Base-by-base conservation (phyloP, 92 coral and sea anemone species). In the Siderastrea radians region DNA sequence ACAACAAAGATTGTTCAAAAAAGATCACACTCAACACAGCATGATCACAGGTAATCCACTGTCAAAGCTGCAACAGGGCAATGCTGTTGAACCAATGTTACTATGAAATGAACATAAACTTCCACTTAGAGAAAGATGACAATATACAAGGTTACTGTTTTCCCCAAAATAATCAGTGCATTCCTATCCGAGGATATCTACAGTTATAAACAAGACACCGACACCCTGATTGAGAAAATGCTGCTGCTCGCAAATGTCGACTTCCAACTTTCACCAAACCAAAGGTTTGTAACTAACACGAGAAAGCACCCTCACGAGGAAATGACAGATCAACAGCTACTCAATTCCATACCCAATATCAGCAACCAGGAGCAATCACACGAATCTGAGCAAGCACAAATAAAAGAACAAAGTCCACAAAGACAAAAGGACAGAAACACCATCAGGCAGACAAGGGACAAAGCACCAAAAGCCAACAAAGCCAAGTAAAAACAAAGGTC, bases 41-140 rank as follows among this genome's bases (percentile, higher is more conserved):
- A 59, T 84, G 78, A 77, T 77, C 71, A 77, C 63, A 1, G 72
- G 90, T 54, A 0, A 78, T 86, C 78, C 78, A 77, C 71, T 86
- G 90, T 68, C 90, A 85, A 85, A 85, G 89, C 77, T 85, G 69
- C 84, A 76, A 77, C 89, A 66, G 83, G 77, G 78, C 89, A 77
- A 86, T 86, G 84, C 84, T 86, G 84, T 77, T 77, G 15, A 86
- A 86, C 61, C 78, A 86, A 77, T 86, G 84, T 78, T 86, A 14
- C 90, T 78, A 67, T 77, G 84, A 86, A 86, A 86, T 69, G 84
- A 86, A 75, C 83, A 54, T 77, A 11, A 77, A 76, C 89, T 85
- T 85, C 68, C 83, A 85, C 84, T 9, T 85, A 51, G 84, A 77
- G 84, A 85, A 85, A 68, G 8, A 78, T 77, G 90, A 69, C 84